A percentile compares a stretch with the other conserved stretches of the same genome.
Evolutionary conservation across 2,113 vertebrate genomes (phyloP).

Genomic region (Brachyhypopomus gauderio): DNA sequence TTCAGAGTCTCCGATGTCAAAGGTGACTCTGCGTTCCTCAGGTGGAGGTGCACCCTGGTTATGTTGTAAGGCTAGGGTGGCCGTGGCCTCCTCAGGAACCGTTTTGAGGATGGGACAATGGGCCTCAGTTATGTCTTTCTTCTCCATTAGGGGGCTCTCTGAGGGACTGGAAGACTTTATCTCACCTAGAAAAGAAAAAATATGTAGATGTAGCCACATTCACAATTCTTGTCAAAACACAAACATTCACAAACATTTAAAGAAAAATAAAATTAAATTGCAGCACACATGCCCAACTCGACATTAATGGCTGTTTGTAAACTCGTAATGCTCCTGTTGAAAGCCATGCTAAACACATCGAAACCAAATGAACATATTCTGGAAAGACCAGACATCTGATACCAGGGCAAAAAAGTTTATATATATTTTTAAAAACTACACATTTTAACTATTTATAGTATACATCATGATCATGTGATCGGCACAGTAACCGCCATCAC

Average conservation of each 20-base stretch:
- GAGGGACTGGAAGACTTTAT: conserved; percentile 87
- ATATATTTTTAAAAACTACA: too few relatives aligned
- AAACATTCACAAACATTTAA: conserved; percentile 24
- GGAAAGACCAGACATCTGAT: background rate
- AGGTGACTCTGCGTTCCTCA: conserved; percentile 86
- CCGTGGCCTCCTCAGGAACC: conserved; percentile 68
- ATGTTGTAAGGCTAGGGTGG: conserved; percentile 28
- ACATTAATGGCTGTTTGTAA: too few relatives aligned
- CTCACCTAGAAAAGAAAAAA: conserved; percentile 75
- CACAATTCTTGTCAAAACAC: conserved; percentile 26
- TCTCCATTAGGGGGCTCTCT: conserved; percentile 93
- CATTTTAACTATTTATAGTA: too few relatives aligned
- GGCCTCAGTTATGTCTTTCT: conserved; percentile 76
- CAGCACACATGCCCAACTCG: background rate
- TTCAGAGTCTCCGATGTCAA: conserved; percentile 87
- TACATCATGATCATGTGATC: background rate
- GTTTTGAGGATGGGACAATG: conserved; percentile 79
- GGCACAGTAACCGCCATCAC: background rate
- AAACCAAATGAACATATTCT: background rate
- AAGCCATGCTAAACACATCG: too few relatives aligned
- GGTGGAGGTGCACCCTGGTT: conserved; percentile 54
- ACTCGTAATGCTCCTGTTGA: too few relatives aligned
- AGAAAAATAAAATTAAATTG: background rate
- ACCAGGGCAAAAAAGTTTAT: background rate
- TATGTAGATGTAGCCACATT: conserved; percentile 22